These are phyloP conservation scores for Stenotaenia linearis DNA, from an alignment of 2,888 invertebrate genomes.

Conservation along the genomic window DNA sequence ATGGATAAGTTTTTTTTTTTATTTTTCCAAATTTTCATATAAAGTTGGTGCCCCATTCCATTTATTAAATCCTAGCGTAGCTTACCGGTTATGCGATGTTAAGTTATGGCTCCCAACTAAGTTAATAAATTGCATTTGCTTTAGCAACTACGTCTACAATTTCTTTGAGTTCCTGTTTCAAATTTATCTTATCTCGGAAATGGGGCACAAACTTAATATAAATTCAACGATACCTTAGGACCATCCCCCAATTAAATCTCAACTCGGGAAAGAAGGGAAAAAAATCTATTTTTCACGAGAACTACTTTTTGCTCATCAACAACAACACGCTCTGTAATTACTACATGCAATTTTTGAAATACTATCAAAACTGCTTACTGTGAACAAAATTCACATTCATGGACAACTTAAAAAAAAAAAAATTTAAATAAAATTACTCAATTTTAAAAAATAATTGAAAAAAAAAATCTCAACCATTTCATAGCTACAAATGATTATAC, in stretches of 20 bases:
- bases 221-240: slow-evolving; percentile 1
- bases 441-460: background rate
- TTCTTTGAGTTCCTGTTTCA: no score
- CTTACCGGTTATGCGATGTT: background rate
- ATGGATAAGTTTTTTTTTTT: slow-evolving; percentile 3
- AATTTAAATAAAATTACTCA: background rate
- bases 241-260: slow-evolving; percentile 6
- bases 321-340: background rate
- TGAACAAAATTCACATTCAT: background rate
- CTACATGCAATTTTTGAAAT: background rate
- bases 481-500: background rate
- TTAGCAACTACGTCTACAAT: no score
- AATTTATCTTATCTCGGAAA: no score
- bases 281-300: background rate
- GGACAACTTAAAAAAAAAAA: background rate
- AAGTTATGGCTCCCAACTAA: background rate
- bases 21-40: no score
- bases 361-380: background rate
- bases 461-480: background rate
- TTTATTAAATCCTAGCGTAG: background rate
- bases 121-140: background rate
- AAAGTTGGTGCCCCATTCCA: background rate
- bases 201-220: background rate
- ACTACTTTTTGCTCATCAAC: background rate
- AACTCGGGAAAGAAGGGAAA: background rate